A percentile compares a stretch with the other conserved stretches of the same genome.
phyloP scores from a whole-genome alignment of 64 coral and sea anemone species.

The Anthopleura sola region DNA sequence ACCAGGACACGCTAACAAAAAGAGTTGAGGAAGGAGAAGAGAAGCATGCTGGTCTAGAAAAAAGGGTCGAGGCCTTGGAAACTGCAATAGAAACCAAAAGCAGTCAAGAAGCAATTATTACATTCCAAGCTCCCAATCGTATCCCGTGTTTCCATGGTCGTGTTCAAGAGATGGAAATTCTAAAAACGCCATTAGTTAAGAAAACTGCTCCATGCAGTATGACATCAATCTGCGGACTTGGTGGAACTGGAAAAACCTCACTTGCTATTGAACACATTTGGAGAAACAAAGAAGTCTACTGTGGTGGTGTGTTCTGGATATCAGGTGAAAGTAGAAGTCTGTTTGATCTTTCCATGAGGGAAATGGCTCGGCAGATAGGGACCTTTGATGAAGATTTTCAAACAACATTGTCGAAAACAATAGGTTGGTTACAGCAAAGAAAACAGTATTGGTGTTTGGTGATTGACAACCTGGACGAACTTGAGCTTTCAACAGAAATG shows the following conservation, averaged over 20 bases:
- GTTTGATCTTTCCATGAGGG: conserved; percentile 9
- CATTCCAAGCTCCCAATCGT: conserved; percentile 61
- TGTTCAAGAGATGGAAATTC: too few relatives aligned
- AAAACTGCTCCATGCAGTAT: too few relatives aligned
- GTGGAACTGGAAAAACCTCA: conserved; percentile 73
- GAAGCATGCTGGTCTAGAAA: conserved; percentile 22
- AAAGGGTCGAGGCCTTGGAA: conserved; percentile 42
- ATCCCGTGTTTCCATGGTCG: conserved; percentile 62
- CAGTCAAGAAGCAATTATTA: background rate
- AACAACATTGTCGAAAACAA: conserved; percentile 25
- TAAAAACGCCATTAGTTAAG: too few relatives aligned
- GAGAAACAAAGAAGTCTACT: conserved; percentile 36
- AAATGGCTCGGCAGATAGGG: conserved; percentile 26
- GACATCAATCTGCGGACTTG: conserved; percentile 59
- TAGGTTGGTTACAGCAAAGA: conserved; percentile 49
- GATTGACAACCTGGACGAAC: conserved; percentile 57
- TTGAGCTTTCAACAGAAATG: conserved; percentile 48
- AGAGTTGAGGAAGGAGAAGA: conserved; percentile 30
- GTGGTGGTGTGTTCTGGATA: conserved; percentile 39
- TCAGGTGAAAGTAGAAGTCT: background rate
- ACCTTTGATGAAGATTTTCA: conserved; percentile 45
- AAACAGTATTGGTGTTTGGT: conserved; percentile 49
- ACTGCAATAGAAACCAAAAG: background rate
- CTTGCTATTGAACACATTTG: conserved; percentile 68
- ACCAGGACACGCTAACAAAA: background rate